Evolutionary conservation across 2,113 vertebrate species (phyloP), one percentile per base, ranked within the genome.

Genomic region (Anhinga anhinga): DNA sequence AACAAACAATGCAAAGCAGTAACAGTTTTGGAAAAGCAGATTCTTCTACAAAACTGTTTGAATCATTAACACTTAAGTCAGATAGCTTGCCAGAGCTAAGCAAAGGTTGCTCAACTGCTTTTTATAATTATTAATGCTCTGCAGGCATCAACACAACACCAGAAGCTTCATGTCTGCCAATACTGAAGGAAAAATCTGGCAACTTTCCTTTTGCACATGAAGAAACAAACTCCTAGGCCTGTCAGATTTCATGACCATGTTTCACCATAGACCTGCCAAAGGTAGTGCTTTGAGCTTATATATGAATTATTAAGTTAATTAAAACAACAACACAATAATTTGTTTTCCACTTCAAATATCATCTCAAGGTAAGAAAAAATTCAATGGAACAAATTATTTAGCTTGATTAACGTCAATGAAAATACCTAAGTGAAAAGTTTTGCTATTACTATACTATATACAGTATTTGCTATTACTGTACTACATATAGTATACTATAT

Each of bases 61-160:
- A 88, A 69, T 73, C 47, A 65, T 45, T 61, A 91, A 82, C 40
- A 38, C 52, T 70, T 44, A 77, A 66, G 72, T 63, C 50, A 67
- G 56, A 82, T 16, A 73, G 30, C 69, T 63, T 59, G 61, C 49
- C 74, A 95, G 73, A 90, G 45, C 52, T 69, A 70, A 26, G 73
- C 69, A 81, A 89, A 91, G 74, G 66, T 76, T 87, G 89, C 36
- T 94, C 69, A 59, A 76, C 53, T 32, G 47, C 82, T 96, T 85
- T 79, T 96, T 78, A 79, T 94, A 96, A 97, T 97, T 95, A 97
- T 92, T 56, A 96, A 96, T 69, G 71, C n/a, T 59, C 42, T 38
- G 58, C 26, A 94, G 93, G 82, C 78, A 94, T 34, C 87, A 95
- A 66, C 45, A 94, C 55, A 90, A 88, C 23, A 82, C 21, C 78